Conservation (phyloP, 2,888 invertebrate species). For the Calameuta filiformis region DNA sequence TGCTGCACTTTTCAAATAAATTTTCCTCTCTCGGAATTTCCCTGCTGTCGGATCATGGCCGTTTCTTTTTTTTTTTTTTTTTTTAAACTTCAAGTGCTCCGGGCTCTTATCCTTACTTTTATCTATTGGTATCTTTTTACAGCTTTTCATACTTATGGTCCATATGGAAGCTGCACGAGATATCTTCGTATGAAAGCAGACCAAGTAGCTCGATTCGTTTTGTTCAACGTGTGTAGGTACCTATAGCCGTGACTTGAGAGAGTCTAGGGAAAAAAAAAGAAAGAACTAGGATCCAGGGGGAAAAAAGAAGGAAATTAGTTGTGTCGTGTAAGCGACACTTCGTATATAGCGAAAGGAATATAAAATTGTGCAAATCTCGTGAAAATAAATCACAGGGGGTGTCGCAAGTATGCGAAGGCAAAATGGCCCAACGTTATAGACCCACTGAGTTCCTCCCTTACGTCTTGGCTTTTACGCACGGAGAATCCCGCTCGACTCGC, state of each 20-base stretch:
- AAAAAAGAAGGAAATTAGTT: no score
- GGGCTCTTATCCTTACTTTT: neutral
- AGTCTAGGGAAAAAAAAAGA: neutral
- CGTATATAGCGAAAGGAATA: neutral
- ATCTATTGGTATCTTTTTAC: neutral
- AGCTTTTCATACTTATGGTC: neutral
- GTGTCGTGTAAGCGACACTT: neutral
- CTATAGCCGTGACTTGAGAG: neutral
- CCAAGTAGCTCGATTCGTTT: neutral
- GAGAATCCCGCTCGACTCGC: neutral
- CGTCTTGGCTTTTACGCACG: neutral
- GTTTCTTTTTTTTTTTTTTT: neutral
- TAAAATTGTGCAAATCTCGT: neutral
- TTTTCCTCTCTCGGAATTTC: neutral
- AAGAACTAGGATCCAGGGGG: neutral
- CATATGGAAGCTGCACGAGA: neutral
- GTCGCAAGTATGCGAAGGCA: neutral
- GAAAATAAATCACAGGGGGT: neutral
- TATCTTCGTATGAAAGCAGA: neutral
- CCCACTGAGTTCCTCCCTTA: neutral
- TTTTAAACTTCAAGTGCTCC: neutral
- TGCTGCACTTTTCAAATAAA: neutral
- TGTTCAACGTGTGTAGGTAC: no score
- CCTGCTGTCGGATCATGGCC: neutral
- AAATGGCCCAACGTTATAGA: neutral